phyloP scores from a whole-genome alignment of 2,888 invertebrate genomes.

The Cactoblastis cactorum region DNA sequence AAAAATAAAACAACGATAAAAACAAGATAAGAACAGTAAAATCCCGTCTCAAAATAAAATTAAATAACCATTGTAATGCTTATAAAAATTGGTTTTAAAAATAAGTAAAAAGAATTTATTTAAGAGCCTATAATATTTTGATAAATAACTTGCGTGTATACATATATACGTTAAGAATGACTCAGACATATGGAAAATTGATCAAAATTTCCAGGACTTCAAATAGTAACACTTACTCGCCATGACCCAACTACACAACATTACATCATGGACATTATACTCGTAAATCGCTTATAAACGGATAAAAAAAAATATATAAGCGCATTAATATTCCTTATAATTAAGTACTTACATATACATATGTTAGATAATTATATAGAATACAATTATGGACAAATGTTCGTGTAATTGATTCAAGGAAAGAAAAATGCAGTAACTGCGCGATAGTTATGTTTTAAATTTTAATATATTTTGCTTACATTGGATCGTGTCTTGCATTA shows the following conservation, averaged over 20 bases:
- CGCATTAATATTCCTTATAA: background rate
- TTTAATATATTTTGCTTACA: no score
- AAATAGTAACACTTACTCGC: conserved; percentile 2
- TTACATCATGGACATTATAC: conserved; percentile 11
- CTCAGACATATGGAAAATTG: conserved; percentile 10
- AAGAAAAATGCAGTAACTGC: background rate
- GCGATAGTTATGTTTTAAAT: background rate
- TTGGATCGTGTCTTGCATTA: conserved; percentile 3
- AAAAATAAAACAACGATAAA: no score
- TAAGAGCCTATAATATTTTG: conserved; percentile 10
- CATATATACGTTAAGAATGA: conserved; percentile 11
- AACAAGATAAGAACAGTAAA: no score
- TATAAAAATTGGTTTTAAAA: no score
- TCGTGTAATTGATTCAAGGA: background rate
- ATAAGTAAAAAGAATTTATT: no score
- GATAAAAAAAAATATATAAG: background rate
- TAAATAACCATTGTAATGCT: no score
- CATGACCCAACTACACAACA: conserved; percentile 17
- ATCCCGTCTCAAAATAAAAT: no score
- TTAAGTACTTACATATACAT: background rate
- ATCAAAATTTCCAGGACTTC: conserved; percentile 4
- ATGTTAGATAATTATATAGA: background rate
- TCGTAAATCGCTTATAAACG: background rate
- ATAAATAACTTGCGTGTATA: background rate
- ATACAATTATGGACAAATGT: background rate